Evolutionary conservation across 2,113 vertebrate genomes (phyloP), one percentile per base, ranked within the genome.

Genomic region (Miniopterus natalensis): DNA sequence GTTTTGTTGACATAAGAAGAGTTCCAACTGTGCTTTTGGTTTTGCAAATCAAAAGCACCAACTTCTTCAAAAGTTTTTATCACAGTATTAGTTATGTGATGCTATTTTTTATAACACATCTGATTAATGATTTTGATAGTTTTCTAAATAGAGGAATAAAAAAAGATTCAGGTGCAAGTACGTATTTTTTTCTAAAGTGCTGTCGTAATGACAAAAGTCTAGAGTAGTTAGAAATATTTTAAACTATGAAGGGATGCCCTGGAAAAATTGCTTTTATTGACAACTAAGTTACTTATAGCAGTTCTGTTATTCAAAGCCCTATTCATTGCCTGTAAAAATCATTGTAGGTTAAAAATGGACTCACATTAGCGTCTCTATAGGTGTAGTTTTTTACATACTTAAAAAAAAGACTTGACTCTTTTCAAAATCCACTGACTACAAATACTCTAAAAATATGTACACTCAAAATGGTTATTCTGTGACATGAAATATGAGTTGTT

Each of bases 241-340:
- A 90, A 75, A 88, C 14, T 89, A 47, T 92, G 84, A 97, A 88
- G 78, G 73, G 66, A 85, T 47, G 21, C 78, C 77, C 68, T 65
- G 25, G 65, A 79, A 88, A 96, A 95, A 96, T 65, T 90, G 25
- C 88, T 9, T 86, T 92, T 91, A 92, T 97, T 95, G 92, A 94
- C 78, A 84, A 80, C 47, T 68, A 81, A 71, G 68, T 95, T 96
- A 96, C 95, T 95, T 94, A 86, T 47, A 84, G 86, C 73, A 85
- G 81, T 51, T 96, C 51, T 94, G 21, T 86, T 95, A 73, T 70
- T 75, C 88, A 94, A 95, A 96, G 78, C 36, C 51, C 84, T 84
- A 73, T 95, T 91, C 90, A 92, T 92, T 96, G 77, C 36, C 90
- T 95, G 17, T 96, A 93, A 95, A 97, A 94, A 80, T 85, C 81